Percentiles rank a stretch among this genome's conserved stretches.
These are phyloP conservation scores for Halichondria panicea DNA, from an alignment of 37 sponge, comb jelly and placozoan genomes.

Conservation along the genomic window DNA sequence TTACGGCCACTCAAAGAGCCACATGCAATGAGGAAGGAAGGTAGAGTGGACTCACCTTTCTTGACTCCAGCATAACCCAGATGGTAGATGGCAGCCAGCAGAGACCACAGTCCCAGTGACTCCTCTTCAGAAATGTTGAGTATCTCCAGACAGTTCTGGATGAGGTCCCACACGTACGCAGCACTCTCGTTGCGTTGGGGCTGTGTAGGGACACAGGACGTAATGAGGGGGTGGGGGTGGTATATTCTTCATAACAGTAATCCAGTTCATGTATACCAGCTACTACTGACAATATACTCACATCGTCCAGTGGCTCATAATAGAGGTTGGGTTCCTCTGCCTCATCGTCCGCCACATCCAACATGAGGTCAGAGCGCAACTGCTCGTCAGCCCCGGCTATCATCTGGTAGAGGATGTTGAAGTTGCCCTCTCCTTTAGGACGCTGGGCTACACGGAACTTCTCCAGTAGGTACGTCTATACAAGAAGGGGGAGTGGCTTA, in stretches of 20 bases:
- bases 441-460: slow-evolving; percentile 80
- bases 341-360: slow-evolving; percentile 50
- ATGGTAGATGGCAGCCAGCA: slow-evolving; percentile 97
- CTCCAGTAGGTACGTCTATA: slow-evolving; percentile 68
- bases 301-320: slow-evolving; percentile 58
- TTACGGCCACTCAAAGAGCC: too few species aligned
- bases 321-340: slow-evolving; percentile 69
- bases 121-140: slow-evolving; percentile 80
- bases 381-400: slow-evolving; percentile 84
- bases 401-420: slow-evolving; percentile 96
- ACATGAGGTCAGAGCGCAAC: slow-evolving; percentile 70
- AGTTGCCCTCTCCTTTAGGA: slow-evolving; percentile 80
- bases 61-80: slow-evolving; percentile 91
- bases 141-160: slow-evolving; percentile 77
- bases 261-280: too few species aligned
- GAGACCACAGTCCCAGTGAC: slow-evolving; percentile 90
- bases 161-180: slow-evolving; percentile 80
- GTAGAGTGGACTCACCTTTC: slow-evolving; percentile 38
- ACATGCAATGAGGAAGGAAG: slow-evolving; percentile 3
- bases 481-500: neutral
- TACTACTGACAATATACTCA: slow-evolving; percentile 8
- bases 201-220: slow-evolving; percentile 21
- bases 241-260: neutral
- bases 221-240: neutral
- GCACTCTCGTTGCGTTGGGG: slow-evolving; percentile 66